Evolutionary conservation across 1,140 invertebrate genomes (phyloP), one percentile per base, ranked within the genome.

Genomic region (Neodiprion lecontei): DNA sequence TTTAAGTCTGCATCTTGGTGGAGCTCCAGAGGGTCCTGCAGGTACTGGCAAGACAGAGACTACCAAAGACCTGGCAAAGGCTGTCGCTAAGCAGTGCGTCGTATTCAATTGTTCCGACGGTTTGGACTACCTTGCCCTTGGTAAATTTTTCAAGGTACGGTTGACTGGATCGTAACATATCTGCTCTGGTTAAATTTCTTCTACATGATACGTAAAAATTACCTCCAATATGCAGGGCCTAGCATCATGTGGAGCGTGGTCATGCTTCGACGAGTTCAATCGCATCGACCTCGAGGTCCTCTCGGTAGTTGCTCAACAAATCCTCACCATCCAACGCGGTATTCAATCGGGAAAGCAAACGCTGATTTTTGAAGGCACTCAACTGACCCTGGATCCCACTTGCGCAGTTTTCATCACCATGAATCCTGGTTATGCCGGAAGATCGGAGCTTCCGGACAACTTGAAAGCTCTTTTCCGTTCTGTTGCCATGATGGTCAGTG

Each of bases 11-110:
- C 91, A 95, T 88, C 90, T 95, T 74, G 89, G 94, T 69, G 97
- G 97, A 47, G 96, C 97, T 17, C 96, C 96, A 0, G 96, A 98
- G 90, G 97, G 97, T 10, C 97, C 97, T 0, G 97, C 97, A 7
- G 97, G 97, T 53, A 95, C 97, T 1, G 98, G 98, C 23, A 99
- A 99, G 88, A 98, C 97, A 1, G 97, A 99, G 88, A 98, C 97
- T 0, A 97, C 95, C 0, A 99, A 99, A 88, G 97, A 99, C 92
- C 89, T 99, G 77, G 97, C 97, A 0, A 99, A 98, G 88, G 96
- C 97, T 9, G 94, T 99, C 0, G 97, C 97, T 0, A 98, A 98
- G 82, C 96, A 98, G 84, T 99, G 97, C 83, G 96, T 99, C 8
- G 97, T 98, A 0, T 99, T 99, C 84, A 99, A 99, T 90, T 99